phyloP scores from a whole-genome alignment of 2,113 vertebrate species.

The Amazona guildingii region DNA sequence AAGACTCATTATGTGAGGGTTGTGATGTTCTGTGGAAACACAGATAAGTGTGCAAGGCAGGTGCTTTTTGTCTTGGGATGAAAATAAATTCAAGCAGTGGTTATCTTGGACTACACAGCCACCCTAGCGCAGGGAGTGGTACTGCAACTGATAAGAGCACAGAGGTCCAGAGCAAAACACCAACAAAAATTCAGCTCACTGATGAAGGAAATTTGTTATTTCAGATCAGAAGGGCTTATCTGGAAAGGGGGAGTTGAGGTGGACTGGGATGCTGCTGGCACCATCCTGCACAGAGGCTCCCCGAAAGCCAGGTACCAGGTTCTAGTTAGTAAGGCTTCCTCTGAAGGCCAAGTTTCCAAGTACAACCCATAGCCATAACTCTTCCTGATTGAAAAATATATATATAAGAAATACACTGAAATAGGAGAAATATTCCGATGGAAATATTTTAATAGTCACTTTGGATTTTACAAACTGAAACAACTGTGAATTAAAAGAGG shows the following conservation, averaged over 20 bases:
- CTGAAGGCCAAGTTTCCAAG: neutral
- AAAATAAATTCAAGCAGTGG: neutral
- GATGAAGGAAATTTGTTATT: neutral
- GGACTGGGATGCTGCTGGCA: neutral
- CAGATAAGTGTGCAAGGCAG: neutral
- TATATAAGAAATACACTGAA: neutral
- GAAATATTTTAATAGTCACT: neutral
- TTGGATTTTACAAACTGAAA: neutral
- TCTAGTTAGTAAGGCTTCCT: neutral
- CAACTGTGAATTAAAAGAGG: neutral
- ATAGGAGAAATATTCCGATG: neutral
- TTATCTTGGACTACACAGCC: neutral
- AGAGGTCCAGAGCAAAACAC: neutral
- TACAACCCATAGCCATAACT: neutral
- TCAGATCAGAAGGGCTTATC: neutral
- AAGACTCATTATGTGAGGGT: no score
- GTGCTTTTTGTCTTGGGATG: neutral
- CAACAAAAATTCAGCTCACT: neutral
- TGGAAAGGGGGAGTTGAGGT: neutral
- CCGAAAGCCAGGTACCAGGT: neutral
- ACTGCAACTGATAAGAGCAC: rapidly evolving
- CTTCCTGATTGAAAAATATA: neutral
- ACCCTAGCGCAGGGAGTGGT: neutral
- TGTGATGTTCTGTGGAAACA: neutral
- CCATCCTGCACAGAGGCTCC: neutral